Conservation (phyloP, 2,797 vertebrate genomes). For the Mastacembelus armatus region DNA sequence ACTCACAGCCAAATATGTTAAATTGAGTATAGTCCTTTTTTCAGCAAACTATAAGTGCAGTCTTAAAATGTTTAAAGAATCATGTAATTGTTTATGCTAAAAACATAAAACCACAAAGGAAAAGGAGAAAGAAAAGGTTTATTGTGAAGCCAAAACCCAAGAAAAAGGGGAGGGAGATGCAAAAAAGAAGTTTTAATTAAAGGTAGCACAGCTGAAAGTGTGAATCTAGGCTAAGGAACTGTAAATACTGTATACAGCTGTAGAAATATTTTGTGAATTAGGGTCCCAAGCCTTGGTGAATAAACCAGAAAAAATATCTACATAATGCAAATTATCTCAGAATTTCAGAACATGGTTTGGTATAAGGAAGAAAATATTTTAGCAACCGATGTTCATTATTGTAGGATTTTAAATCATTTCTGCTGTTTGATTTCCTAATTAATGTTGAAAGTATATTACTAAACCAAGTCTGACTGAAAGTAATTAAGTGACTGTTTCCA, state of each 20-base stretch:
- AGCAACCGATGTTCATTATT: not conserved
- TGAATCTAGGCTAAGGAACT: not conserved
- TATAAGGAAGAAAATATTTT: not conserved
- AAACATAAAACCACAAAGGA: conserved; percentile 1
- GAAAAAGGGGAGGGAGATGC: not conserved
- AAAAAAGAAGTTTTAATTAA: conserved; percentile 17
- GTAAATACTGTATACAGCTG: not conserved
- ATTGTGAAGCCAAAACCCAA: not conserved
- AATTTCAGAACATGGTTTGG: conserved; percentile 19
- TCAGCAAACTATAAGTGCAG: not conserved
- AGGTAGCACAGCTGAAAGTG: conserved; percentile 6
- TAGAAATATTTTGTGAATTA: conserved; percentile 2
- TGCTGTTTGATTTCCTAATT: conserved; percentile 12
- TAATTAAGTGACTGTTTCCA: not conserved
- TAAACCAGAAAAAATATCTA: conserved; percentile 8
- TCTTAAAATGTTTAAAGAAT: conserved; percentile 22
- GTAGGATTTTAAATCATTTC: conserved; percentile 12
- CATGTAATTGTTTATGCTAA: conserved; percentile 9
- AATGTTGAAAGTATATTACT: conserved; percentile 7
- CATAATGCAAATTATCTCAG: conserved; percentile 6
- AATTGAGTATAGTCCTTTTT: not conserved
- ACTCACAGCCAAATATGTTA: conserved; percentile 19
- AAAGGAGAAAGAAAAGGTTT: conserved; percentile 2
- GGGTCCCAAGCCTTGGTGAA: not conserved
- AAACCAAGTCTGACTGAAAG: not conserved